A percentile compares a stretch with the other conserved stretches of the same genome.
These are phyloP conservation scores for Phymanthus crucifer DNA, from an alignment of 92 coral and sea anemone genomes.

Conservation along the genomic window DNA sequence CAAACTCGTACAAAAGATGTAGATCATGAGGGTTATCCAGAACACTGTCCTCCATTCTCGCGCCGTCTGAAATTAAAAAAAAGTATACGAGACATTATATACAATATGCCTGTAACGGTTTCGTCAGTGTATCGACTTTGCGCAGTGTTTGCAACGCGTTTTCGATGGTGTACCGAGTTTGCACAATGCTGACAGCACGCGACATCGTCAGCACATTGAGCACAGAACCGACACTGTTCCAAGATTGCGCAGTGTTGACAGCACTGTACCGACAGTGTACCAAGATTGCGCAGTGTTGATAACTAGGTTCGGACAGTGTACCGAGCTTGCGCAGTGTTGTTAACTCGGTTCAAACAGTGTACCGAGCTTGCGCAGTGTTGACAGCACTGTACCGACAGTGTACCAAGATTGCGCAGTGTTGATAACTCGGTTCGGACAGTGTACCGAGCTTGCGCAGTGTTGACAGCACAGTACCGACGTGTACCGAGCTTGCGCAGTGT, in stretches of 20 bases:
- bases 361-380: neutral
- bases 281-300: neutral
- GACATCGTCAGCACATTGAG: too few relatives aligned
- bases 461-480: neutral
- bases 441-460: neutral
- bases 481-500: neutral
- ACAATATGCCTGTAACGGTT: neutral
- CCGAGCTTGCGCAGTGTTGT: neutral
- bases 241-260: neutral
- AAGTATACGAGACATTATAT: neutral
- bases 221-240: neutral
- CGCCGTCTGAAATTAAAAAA: constrained; percentile 54
- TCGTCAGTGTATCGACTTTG: neutral
- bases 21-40: constrained; percentile 67
- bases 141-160: neutral
- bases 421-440: neutral
- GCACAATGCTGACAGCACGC: neutral
- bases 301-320: neutral
- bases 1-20: neutral
- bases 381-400: neutral
- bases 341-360: neutral
- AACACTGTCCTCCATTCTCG: constrained; percentile 84
- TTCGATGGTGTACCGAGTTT: neutral
- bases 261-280: neutral
- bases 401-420: neutral